Conservation (phyloP, 2,113 vertebrate genomes). For the Pollachius pollachius region DNA sequence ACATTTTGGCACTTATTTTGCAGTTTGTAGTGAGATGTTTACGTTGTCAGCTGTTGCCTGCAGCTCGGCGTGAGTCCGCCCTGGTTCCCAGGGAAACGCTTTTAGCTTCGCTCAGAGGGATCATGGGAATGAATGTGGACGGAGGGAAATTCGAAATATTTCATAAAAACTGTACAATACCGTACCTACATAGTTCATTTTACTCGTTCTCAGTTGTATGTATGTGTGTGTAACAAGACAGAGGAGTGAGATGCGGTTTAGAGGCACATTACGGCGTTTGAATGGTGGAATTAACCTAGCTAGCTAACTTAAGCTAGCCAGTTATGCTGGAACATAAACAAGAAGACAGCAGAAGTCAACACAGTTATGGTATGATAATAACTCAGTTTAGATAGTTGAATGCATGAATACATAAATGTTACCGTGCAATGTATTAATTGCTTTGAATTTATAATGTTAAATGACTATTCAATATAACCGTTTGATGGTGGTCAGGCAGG, state of each 20-base stretch:
- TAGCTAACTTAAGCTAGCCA: constrained; percentile 21
- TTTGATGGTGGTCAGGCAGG: too few relatives aligned
- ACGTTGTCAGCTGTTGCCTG: too few relatives aligned
- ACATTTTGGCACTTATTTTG: too few relatives aligned
- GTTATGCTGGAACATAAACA: not conserved
- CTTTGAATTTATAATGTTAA: too few relatives aligned
- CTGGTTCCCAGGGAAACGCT: constrained; percentile 64
- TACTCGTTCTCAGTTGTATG: too few relatives aligned
- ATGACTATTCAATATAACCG: too few relatives aligned
- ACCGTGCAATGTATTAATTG: too few relatives aligned
- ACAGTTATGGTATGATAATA: not conserved
- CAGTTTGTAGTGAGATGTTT: too few relatives aligned
- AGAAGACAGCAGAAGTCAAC: not conserved
- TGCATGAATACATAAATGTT: too few relatives aligned
- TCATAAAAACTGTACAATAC: constrained; percentile 14
- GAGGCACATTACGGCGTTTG: too few relatives aligned
- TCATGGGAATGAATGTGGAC: constrained; percentile 55
- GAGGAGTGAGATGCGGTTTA: too few relatives aligned
- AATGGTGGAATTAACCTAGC: not conserved
- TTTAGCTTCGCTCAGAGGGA: constrained; percentile 50
- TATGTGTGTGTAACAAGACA: too few relatives aligned
- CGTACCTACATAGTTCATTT: not conserved
- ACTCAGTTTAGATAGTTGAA: not conserved
- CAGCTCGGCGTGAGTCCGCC: not conserved
- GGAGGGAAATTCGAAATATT: constrained; percentile 75